Conservation (phyloP, 2,113 vertebrate genomes). For the Xyliphius kryptos region DNA sequence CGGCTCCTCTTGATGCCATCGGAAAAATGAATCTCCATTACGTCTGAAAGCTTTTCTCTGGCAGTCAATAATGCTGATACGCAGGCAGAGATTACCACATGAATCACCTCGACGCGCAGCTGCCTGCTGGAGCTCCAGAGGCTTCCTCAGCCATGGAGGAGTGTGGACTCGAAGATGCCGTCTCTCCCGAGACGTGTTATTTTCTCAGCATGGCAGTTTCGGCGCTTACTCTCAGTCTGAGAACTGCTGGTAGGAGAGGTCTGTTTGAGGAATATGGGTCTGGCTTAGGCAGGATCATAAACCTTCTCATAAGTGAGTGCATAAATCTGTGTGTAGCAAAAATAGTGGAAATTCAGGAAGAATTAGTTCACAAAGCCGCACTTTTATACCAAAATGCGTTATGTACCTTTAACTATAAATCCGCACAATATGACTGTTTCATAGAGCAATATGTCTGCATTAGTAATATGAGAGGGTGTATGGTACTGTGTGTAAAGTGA, state of each 20-base stretch:
- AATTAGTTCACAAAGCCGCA: background rate
- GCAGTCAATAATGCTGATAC: conserved; percentile 36
- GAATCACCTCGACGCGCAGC: conserved; percentile 28
- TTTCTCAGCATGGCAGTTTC: conserved; percentile 1
- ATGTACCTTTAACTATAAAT: background rate
- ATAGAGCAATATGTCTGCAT: conserved; percentile 26
- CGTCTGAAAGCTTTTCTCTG: conserved; percentile 46
- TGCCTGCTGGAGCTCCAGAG: conserved; percentile 20
- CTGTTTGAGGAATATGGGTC: background rate
- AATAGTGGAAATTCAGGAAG: background rate
- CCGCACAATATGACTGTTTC: conserved; percentile 10
- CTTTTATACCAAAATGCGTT: background rate
- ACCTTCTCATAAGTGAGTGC: conserved; percentile 10
- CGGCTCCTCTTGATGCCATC: conserved; percentile 34
- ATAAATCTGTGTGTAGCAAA: conserved; percentile 3
- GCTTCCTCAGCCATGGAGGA: conserved; percentile 8
- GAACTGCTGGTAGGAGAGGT: background rate
- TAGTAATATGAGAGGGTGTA: conserved; percentile 26
- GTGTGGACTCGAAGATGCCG: background rate
- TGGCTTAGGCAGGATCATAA: background rate
- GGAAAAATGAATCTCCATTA: conserved; percentile 42
- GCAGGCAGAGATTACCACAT: conserved; percentile 36
- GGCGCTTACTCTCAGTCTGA: conserved; percentile 6
- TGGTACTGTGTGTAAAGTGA: conserved; percentile 26
- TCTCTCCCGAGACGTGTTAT: background rate